Evolutionary conservation across 2,888 invertebrate genomes (phyloP).

Genomic region (Polyommatus iphigenia): DNA sequence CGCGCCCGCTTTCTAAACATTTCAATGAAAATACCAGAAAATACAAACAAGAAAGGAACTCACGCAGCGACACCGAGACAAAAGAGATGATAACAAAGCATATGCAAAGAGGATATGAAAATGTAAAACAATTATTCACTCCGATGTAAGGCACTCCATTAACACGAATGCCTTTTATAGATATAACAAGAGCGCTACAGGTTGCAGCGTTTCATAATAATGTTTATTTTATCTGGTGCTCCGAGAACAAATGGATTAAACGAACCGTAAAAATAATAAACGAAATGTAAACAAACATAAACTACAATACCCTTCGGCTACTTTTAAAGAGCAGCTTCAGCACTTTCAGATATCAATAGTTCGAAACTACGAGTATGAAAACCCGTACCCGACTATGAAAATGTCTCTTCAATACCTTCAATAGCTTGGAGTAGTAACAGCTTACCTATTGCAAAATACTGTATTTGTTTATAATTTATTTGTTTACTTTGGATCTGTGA

Average conservation of each 20-base stretch:
- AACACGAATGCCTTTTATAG: conserved; percentile 3
- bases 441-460: too few relatives aligned
- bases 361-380: too few relatives aligned
- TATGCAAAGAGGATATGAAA: conserved; percentile 25
- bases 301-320: not conserved
- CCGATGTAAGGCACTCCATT: not conserved
- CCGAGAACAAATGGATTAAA: not conserved
- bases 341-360: not conserved
- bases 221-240: conserved; percentile 3
- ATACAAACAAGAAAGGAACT: conserved; percentile 6
- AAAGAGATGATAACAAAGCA: conserved; percentile 23
- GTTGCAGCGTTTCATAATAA: conserved; percentile 16
- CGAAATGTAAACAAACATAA: not conserved
- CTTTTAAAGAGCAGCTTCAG: not conserved
- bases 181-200: conserved; percentile 13
- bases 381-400: not conserved
- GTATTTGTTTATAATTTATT: too few relatives aligned
- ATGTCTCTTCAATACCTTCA: not conserved
- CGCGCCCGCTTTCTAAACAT: too few relatives aligned
- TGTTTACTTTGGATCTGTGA: too few relatives aligned
- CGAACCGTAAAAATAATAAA: conserved; percentile 7
- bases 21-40: not conserved
- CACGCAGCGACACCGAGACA: not conserved
- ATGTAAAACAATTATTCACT: conserved; percentile 25
- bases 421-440: too few relatives aligned